phyloP scores from a whole-genome alignment of 2,888 invertebrate species.

The Cancer borealis region DNA sequence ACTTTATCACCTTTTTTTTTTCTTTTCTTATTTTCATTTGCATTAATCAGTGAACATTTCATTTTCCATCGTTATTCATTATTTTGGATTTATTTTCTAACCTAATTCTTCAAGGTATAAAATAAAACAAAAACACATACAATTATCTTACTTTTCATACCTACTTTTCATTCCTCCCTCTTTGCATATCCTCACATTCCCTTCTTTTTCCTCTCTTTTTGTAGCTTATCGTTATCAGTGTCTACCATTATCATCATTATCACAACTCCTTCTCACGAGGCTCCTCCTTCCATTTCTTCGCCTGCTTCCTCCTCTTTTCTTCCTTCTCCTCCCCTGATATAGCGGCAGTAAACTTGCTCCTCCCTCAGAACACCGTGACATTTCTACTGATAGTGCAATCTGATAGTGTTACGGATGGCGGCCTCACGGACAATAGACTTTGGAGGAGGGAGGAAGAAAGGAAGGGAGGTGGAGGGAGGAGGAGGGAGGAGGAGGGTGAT shows the following conservation, averaged over 20 bases:
- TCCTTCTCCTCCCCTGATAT: not conserved
- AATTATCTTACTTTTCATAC: no score
- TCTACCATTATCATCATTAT: conserved; percentile 23
- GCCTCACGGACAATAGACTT: conserved; percentile 52
- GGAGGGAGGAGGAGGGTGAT: not conserved
- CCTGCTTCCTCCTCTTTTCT: not conserved
- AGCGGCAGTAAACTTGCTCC: conserved; percentile 15
- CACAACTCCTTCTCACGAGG: not conserved
- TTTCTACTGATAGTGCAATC: conserved; percentile 55
- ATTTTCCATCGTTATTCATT: not conserved
- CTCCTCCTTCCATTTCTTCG: not conserved
- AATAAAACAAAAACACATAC: no score
- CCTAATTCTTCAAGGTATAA: not conserved
- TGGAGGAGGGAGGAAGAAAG: not conserved
- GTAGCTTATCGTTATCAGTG: not conserved
- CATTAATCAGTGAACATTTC: not conserved
- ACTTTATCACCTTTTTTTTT: not conserved
- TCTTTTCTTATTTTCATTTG: no score
- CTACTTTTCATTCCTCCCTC: no score
- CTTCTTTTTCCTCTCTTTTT: not conserved
- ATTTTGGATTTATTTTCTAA: not conserved
- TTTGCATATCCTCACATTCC: no score
- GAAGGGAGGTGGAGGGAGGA: not conserved
- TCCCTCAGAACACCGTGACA: conserved; percentile 44
- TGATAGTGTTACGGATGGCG: conserved; percentile 58